phyloP scores from a whole-genome alignment of 2,888 invertebrate genomes.

The Anodontia alba region DNA sequence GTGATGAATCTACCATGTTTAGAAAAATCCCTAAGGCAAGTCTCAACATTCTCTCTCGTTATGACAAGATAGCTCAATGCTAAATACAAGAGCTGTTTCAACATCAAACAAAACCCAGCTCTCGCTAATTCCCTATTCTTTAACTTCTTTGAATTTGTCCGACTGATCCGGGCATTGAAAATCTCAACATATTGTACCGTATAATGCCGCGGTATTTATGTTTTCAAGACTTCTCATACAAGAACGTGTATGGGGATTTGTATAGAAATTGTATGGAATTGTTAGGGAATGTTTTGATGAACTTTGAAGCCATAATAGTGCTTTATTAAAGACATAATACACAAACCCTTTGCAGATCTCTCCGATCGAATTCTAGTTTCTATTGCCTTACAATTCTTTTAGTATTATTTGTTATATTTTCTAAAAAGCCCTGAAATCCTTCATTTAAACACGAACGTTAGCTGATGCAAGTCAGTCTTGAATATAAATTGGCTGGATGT shows the following conservation, averaged over 20 bases:
- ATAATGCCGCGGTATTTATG: not conserved
- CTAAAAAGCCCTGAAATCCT: slow-evolving; percentile 11
- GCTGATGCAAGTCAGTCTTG: not conserved
- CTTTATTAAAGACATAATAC: slow-evolving; percentile 22
- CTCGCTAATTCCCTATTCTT: not conserved
- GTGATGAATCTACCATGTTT: no score
- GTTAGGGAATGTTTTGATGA: slow-evolving; percentile 21
- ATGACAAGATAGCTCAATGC: slow-evolving; percentile 12
- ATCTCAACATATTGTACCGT: slow-evolving; percentile 8
- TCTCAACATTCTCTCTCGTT: not conserved
- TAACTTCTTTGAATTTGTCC: not conserved
- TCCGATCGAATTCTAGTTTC: slow-evolving; percentile 19
- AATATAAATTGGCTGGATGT: not conserved
- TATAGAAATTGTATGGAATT: slow-evolving; percentile 10
- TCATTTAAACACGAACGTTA: slow-evolving; percentile 10
- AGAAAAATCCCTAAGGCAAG: not conserved
- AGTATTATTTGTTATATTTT: slow-evolving; percentile 18
- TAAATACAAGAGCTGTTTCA: not conserved
- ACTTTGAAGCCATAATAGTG: slow-evolving; percentile 21
- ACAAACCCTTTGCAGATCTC: not conserved
- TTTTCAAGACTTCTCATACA: not conserved
- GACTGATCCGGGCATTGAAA: slow-evolving; percentile 1
- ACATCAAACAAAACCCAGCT: not conserved
- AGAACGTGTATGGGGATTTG: slow-evolving; percentile 11
- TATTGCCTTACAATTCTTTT: slow-evolving; percentile 20